Conservation (phyloP, 2,113 vertebrate species). For the Echinops telfairi region DNA sequence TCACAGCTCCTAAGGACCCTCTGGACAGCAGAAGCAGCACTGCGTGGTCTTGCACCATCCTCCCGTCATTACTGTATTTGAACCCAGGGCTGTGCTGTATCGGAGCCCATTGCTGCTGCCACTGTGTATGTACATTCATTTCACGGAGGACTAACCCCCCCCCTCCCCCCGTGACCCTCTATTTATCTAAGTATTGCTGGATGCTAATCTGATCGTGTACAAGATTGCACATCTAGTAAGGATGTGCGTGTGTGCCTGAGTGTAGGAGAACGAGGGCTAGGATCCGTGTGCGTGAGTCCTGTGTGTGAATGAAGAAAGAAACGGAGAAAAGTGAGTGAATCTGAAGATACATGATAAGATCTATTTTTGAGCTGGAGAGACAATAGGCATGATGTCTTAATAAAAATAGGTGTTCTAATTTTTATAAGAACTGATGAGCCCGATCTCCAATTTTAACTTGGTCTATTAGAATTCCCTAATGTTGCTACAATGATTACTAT, state of each 20-base stretch:
- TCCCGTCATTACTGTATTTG: not conserved
- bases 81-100: too few relatives aligned
- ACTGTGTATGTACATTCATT: not conserved
- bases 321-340: not conserved
- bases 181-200: not conserved
- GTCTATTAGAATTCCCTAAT: not conserved
- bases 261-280: not conserved
- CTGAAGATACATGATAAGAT: not conserved
- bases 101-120: not conserved
- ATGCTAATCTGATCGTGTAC: not conserved
- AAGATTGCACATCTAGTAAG: not conserved
- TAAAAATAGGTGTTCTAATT: constrained; percentile 29
- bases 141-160: not conserved
- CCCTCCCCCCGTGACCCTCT: not conserved
- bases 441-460: not conserved
- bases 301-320: not conserved
- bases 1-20: not conserved
- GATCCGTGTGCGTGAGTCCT: not conserved
- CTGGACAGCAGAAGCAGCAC: not conserved
- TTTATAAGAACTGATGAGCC: not conserved
- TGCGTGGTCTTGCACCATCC: not conserved
- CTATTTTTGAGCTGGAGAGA: not conserved
- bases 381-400: not conserved
- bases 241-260: not conserved
- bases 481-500: not conserved